phyloP scores from a whole-genome alignment of 2,113 vertebrate genomes.

The Vicugna pacos region DNA sequence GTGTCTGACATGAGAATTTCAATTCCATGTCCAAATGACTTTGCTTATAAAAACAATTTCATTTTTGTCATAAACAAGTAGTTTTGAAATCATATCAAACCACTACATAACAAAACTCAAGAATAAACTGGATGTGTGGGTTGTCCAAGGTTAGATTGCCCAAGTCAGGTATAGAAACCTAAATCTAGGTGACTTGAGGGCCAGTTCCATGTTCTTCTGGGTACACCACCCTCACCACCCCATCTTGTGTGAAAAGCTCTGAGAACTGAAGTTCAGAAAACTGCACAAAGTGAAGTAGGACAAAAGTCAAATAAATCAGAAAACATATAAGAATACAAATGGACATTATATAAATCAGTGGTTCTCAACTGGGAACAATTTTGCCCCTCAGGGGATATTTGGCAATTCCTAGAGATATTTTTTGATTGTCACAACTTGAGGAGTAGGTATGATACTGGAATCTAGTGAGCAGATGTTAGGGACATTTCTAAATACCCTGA shows the following conservation, averaged over 20 bases:
- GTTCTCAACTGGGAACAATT: background rate
- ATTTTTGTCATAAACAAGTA: background rate
- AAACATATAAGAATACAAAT: background rate
- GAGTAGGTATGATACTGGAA: background rate
- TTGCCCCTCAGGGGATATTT: background rate
- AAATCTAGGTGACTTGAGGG: background rate
- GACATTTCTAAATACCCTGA: background rate
- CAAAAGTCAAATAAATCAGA: background rate
- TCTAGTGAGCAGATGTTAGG: background rate
- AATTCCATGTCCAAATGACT: background rate
- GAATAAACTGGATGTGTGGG: background rate
- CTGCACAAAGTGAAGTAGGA: background rate
- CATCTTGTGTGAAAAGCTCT: background rate
- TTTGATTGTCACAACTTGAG: background rate
- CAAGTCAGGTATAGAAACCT: background rate
- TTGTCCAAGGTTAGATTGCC: background rate
- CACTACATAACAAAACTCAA: background rate
- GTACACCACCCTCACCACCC: background rate
- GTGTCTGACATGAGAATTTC: background rate
- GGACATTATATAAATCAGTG: background rate
- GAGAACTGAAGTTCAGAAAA: background rate
- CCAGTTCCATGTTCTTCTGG: background rate
- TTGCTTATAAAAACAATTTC: background rate
- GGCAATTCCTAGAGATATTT: background rate
- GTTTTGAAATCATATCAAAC: background rate